A percentile compares a stretch with the other conserved stretches of the same genome.
These are phyloP conservation scores for Onchidella celtica DNA, from an alignment of 2,888 invertebrate species.

Conservation along the genomic window DNA sequence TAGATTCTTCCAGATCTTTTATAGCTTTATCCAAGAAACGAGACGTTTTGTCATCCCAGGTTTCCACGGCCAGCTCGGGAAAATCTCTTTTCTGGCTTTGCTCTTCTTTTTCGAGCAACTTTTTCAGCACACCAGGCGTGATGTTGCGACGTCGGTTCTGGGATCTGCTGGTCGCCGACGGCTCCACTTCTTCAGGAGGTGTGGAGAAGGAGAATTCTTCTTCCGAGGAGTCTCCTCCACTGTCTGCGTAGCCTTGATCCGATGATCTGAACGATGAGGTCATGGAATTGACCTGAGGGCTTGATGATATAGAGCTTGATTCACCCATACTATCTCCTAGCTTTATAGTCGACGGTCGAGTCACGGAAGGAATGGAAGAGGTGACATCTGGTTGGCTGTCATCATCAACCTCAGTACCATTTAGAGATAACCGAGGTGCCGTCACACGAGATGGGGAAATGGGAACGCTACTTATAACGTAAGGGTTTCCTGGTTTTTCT, in stretches of 20 bases:
- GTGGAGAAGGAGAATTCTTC: constrained; percentile 51
- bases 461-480: constrained; percentile 2
- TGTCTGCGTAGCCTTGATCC: constrained; percentile 41
- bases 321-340: constrained; percentile 10
- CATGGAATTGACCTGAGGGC: constrained; percentile 37
- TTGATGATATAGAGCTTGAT: constrained; percentile 28
- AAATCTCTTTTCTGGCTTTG: neutral
- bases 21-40: neutral
- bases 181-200: constrained; percentile 49
- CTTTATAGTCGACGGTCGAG: neutral
- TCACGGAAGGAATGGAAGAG: too few species aligned
- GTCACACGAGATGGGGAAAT: neutral
- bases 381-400: neutral
- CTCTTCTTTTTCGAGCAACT: neutral
- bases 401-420: neutral
- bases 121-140: neutral
- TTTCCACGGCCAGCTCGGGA: neutral
- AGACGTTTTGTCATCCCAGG: neutral
- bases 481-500: neutral
- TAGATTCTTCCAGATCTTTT: neutral
- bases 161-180: neutral
- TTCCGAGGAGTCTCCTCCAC: constrained; percentile 9
- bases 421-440: neutral
- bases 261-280: constrained; percentile 41
- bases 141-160: neutral